Evolutionary conservation across 2,797 vertebrate species (phyloP).

Genomic region (Onychomys arenicola): DNA sequence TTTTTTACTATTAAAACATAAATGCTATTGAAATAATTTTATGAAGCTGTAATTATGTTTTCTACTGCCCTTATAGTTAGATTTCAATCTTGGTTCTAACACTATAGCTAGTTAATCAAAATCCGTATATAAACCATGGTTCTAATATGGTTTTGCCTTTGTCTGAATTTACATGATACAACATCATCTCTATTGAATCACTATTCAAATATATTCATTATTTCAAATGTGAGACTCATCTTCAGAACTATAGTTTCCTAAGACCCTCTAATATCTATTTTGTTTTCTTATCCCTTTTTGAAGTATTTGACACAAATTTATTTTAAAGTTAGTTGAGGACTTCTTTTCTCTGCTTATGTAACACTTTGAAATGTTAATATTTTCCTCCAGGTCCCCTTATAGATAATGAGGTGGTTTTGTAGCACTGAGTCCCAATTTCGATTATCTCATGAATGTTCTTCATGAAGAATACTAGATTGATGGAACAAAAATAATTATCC

Average conservation of each 20-base stretch:
- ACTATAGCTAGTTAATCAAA: not conserved
- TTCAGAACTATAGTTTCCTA: not conserved
- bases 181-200: not conserved
- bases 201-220: not conserved
- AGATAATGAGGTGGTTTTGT: not conserved
- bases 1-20: not conserved
- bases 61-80: not conserved
- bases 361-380: not conserved
- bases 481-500: not conserved
- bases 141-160: not conserved
- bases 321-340: not conserved
- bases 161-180: not conserved
- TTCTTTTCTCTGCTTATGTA: not conserved
- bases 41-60: not conserved
- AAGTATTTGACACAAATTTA: not conserved
- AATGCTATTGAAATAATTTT: not conserved
- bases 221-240: not conserved
- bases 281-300: not conserved
- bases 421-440: not conserved
- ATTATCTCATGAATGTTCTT: not conserved
- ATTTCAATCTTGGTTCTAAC: constrained; percentile 20
- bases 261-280: not conserved
- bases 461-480: not conserved
- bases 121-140: not conserved
- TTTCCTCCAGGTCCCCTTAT: not conserved